Percentiles rank a stretch among this genome's conserved stretches.
These are phyloP conservation scores for Muschampia plurimacula DNA, from an alignment of 2,888 invertebrate species.

Conservation along the genomic window DNA sequence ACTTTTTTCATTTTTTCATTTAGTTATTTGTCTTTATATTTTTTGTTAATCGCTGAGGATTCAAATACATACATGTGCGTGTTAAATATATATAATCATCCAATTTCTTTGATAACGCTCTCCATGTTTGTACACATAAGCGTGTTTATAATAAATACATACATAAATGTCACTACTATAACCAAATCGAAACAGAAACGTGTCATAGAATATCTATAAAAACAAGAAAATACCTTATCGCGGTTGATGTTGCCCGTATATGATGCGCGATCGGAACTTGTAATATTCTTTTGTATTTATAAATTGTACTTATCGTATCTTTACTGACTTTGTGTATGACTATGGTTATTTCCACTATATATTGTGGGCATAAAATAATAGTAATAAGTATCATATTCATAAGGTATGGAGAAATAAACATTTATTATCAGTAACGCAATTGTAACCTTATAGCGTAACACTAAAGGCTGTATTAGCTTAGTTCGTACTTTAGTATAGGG, in stretches of 20 bases:
- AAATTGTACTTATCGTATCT: neutral
- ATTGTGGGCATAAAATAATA: neutral
- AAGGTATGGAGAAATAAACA: constrained; percentile 12
- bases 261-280: neutral
- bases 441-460: neutral
- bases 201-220: too few species aligned
- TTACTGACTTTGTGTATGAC: neutral
- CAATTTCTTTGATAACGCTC: too few species aligned
- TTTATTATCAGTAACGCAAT: neutral
- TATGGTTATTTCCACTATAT: neutral
- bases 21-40: too few species aligned
- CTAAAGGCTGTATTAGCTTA: neutral
- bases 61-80: too few species aligned
- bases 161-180: too few species aligned
- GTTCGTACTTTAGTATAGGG: constrained; percentile 6
- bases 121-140: too few species aligned
- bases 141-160: too few species aligned
- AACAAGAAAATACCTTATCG: neutral
- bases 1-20: too few species aligned
- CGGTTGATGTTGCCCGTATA: neutral
- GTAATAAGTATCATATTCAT: constrained; percentile 4
- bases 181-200: too few species aligned
- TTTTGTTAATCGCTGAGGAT: too few species aligned
- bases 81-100: too few species aligned
- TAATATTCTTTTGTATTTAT: neutral